A percentile compares a stretch with the other conserved stretches of the same genome.
These are phyloP conservation scores for Esperia sulphurella DNA, from an alignment of 2,888 invertebrate genomes.

Conservation along the genomic window DNA sequence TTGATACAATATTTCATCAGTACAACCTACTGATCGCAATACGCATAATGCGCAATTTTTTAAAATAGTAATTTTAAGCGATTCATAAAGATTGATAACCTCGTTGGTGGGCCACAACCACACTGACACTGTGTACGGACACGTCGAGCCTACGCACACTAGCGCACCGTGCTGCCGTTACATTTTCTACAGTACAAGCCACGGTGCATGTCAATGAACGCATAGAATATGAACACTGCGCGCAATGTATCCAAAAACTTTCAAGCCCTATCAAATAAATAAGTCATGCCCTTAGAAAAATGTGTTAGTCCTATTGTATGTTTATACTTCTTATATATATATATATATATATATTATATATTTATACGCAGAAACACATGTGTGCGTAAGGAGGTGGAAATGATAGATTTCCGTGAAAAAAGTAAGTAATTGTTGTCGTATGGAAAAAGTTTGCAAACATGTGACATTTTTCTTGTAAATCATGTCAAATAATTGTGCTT, in stretches of 20 bases:
- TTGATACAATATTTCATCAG: neutral
- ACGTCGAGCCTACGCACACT: conserved; percentile 11
- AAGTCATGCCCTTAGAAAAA: conserved; percentile 9
- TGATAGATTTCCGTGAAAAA: neutral
- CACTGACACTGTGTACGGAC: conserved; percentile 29
- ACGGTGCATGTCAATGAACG: conserved; percentile 19
- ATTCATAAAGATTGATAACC: conserved; percentile 67
- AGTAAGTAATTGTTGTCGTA: neutral
- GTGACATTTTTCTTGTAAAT: conserved; percentile 4
- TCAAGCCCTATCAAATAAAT: neutral
- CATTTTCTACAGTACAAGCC: conserved; percentile 34
- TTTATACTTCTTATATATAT: neutral
- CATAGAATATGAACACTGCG: neutral
- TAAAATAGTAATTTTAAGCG: conserved; percentile 45
- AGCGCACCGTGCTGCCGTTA: conserved; percentile 8
- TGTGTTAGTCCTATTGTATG: conserved; percentile 29
- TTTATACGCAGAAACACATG: neutral
- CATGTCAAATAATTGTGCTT: neutral
- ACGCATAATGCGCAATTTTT: conserved; percentile 45
- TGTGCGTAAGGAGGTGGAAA: neutral
- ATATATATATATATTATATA: neutral
- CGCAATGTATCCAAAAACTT: conserved; percentile 3
- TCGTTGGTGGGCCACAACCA: conserved; percentile 50
- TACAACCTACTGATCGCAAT: conserved; percentile 14
- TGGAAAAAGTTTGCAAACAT: neutral